Evolutionary conservation across 2,888 invertebrate species (phyloP).

Genomic region (Xylota sylvarum): DNA sequence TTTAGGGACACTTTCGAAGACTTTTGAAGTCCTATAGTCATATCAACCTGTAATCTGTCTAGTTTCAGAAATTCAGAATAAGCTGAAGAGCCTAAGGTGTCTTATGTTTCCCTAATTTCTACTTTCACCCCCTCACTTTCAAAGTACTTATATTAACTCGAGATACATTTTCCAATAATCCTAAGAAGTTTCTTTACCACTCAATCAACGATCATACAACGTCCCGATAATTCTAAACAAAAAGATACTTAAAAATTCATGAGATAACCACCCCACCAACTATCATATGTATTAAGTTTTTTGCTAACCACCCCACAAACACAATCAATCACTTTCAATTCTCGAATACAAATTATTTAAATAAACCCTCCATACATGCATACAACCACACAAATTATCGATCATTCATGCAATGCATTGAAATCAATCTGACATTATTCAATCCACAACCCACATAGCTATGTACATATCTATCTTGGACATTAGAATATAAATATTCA

Average conservation of each 20-base stretch:
- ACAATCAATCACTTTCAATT: neutral
- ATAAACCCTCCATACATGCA: neutral
- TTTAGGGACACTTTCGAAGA: too few relatives aligned
- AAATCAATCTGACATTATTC: slow-evolving; percentile 42
- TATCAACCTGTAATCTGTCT: too few relatives aligned
- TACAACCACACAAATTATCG: neutral
- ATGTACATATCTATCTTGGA: neutral
- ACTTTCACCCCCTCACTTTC: too few relatives aligned
- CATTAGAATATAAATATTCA: slow-evolving; percentile 50
- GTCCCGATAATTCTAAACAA: neutral
- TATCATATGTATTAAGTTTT: too few relatives aligned
- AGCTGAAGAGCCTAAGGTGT: too few relatives aligned
- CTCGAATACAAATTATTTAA: neutral
- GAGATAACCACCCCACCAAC: neutral
- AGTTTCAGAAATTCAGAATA: too few relatives aligned
- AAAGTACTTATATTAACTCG: too few relatives aligned
- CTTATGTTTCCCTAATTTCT: too few relatives aligned
- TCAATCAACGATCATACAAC: neutral
- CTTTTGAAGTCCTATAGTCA: too few relatives aligned
- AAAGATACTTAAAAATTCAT: neutral
- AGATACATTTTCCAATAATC: too few relatives aligned
- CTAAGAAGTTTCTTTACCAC: too few relatives aligned
- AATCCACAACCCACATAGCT: slow-evolving; percentile 2
- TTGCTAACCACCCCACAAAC: too few relatives aligned
- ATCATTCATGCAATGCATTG: slow-evolving; percentile 39